A percentile compares a stretch with the other conserved stretches of the same genome.
These are phyloP conservation scores for Neoniphon sammara DNA, from an alignment of 2,797 vertebrate genomes.

Conservation along the genomic window DNA sequence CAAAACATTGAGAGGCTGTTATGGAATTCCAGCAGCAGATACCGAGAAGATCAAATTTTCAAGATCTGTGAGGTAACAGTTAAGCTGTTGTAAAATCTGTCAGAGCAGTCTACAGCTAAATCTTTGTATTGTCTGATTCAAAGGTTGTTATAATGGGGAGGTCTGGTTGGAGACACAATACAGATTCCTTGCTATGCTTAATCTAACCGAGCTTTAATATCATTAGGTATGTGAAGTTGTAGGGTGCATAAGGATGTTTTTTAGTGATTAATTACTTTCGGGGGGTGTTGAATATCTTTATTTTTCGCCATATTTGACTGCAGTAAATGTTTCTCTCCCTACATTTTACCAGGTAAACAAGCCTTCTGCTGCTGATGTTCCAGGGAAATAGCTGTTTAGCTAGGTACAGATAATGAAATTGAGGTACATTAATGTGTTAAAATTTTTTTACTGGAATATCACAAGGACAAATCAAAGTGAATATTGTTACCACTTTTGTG, in stretches of 20 bases:
- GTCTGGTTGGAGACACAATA: constrained; percentile 86
- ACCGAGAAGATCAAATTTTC: constrained; percentile 68
- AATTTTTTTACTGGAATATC: constrained; percentile 33
- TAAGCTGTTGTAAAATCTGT: constrained; percentile 76
- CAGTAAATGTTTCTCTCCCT: neutral
- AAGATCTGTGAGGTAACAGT: constrained; percentile 73
- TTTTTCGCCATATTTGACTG: constrained; percentile 14
- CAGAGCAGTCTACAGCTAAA: constrained; percentile 73
- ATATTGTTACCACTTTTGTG: constrained; percentile 38
- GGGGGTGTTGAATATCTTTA: constrained; percentile 32
- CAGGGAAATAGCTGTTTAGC: neutral
- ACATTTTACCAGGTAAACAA: neutral
- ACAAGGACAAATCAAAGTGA: constrained; percentile 70
- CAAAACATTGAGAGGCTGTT: constrained; percentile 74
- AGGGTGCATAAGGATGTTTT: constrained; percentile 58
- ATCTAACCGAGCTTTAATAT: constrained; percentile 77
- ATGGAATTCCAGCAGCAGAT: constrained; percentile 65
- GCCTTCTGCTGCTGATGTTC: neutral
- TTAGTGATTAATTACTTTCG: constrained; percentile 41
- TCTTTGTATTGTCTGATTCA: constrained; percentile 79
- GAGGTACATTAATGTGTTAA: constrained; percentile 24
- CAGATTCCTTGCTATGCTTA: constrained; percentile 74
- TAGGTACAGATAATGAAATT: neutral
- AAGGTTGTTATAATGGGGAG: constrained; percentile 71
- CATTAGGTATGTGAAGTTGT: constrained; percentile 56